Conservation (phyloP, 2,888 invertebrate genomes). For the Griposia aprilina region DNA sequence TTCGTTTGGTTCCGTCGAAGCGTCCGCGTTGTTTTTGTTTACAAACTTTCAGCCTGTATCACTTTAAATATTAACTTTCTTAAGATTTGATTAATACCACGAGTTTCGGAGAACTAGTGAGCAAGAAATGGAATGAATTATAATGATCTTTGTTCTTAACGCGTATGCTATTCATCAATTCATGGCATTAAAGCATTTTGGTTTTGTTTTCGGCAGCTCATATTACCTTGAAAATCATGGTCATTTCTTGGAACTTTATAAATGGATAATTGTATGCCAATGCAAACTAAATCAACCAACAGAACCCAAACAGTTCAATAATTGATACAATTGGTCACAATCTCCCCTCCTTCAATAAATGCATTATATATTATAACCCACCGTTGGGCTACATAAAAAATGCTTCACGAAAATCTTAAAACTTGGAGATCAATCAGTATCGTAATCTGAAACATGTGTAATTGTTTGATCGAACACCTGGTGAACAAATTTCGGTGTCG, state of each 20-base stretch:
- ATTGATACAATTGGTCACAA: background rate
- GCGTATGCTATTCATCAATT: conserved; percentile 43
- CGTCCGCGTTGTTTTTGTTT: conserved; percentile 85
- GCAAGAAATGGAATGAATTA: conserved; percentile 62
- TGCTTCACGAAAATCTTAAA: background rate
- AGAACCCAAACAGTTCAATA: background rate
- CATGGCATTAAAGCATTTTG: conserved; percentile 16
- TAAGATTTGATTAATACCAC: conserved; percentile 77
- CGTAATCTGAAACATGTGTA: conserved; percentile 71
- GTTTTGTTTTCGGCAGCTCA: conserved; percentile 26
- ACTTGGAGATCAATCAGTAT: conserved; percentile 63
- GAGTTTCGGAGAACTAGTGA: conserved; percentile 66
- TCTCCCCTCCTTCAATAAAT: background rate
- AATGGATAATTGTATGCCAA: background rate
- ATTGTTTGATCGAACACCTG: conserved; percentile 81
- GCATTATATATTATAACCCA: background rate
- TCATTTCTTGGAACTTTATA: background rate
- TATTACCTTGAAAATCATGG: conserved; percentile 3
- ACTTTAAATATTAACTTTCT: conserved; percentile 82
- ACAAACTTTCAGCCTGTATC: conserved; percentile 84
- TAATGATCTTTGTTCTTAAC: conserved; percentile 56
- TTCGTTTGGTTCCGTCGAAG: conserved; percentile 84
- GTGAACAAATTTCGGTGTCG: conserved; percentile 74
- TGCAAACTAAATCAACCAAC: background rate
- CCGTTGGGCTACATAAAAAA: background rate